phyloP scores from a whole-genome alignment of 2,888 invertebrate genomes.

The Merodon equestris region DNA sequence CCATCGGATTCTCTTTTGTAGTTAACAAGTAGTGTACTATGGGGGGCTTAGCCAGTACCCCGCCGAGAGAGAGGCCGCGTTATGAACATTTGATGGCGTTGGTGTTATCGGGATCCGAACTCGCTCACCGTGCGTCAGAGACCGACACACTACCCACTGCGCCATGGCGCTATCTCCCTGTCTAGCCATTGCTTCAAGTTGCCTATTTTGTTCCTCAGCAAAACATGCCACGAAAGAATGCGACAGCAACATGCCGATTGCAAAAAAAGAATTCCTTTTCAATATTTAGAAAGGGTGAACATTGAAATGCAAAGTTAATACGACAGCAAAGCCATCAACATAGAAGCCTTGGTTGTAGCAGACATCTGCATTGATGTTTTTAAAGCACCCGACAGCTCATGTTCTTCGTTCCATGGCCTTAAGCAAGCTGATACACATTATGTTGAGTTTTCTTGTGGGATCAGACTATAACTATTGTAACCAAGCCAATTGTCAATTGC shows the following conservation, averaged over 20 bases:
- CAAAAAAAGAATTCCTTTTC: neutral
- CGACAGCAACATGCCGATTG: neutral
- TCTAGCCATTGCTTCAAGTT: neutral
- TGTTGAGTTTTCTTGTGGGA: conserved; percentile 12
- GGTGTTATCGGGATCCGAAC: too few relatives aligned
- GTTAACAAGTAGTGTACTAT: too few relatives aligned
- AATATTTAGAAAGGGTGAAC: neutral
- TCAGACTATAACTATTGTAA: conserved; percentile 18
- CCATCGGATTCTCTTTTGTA: too few relatives aligned
- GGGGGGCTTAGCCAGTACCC: too few relatives aligned
- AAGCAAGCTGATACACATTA: conserved; percentile 6
- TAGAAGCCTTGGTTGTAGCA: conserved; percentile 8
- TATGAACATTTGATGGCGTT: too few relatives aligned
- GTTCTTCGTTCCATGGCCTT: conserved; percentile 5
- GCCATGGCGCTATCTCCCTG: too few relatives aligned
- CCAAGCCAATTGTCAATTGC: too few relatives aligned
- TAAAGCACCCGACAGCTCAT: conserved; percentile 4
- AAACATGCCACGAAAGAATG: neutral
- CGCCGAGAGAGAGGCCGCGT: too few relatives aligned
- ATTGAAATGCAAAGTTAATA: neutral
- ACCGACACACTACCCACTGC: too few relatives aligned
- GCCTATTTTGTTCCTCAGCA: neutral
- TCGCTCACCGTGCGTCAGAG: too few relatives aligned
- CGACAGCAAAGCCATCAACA: neutral
- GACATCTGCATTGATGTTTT: conserved; percentile 24